These are phyloP conservation scores for Myotis findleyi DNA, from an alignment of 2,797 vertebrate species.

Conservation along the genomic window DNA sequence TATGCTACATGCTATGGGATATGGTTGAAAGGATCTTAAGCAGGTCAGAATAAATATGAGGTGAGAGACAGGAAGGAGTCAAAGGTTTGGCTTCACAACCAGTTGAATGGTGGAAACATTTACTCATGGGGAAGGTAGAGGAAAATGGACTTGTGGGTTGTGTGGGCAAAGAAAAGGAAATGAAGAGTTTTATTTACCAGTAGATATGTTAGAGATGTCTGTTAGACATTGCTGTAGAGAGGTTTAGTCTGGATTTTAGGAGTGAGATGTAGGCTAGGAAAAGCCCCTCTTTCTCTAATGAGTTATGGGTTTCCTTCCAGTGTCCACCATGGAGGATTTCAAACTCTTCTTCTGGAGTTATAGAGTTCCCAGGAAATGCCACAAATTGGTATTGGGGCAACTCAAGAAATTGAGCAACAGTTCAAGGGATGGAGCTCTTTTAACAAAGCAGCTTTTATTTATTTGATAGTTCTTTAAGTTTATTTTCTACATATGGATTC, in stretches of 20 bases:
- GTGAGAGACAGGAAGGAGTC: neutral
- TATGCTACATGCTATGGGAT: neutral
- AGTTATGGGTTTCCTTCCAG: neutral
- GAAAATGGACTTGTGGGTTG: neutral
- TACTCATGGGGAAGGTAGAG: neutral
- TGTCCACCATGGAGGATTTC: neutral
- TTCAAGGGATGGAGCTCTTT: neutral
- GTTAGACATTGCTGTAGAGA: neutral
- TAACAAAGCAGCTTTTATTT: neutral
- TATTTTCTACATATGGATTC: neutral
- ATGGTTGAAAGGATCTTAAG: neutral
- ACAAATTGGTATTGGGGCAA: neutral
- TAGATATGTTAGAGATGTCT: neutral
- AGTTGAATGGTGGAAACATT: neutral
- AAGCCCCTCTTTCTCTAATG: neutral
- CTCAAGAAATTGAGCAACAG: neutral
- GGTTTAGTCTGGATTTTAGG: neutral
- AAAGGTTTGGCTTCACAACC: slow-evolving; percentile 3
- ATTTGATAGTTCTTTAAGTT: neutral
- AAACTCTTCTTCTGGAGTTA: neutral
- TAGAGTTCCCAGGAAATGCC: neutral
- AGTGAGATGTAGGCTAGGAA: neutral
- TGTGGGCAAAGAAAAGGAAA: neutral
- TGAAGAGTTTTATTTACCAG: neutral
- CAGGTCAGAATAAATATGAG: neutral